Conservation (phyloP, 2,113 vertebrate species). For the Jacana jacana region DNA sequence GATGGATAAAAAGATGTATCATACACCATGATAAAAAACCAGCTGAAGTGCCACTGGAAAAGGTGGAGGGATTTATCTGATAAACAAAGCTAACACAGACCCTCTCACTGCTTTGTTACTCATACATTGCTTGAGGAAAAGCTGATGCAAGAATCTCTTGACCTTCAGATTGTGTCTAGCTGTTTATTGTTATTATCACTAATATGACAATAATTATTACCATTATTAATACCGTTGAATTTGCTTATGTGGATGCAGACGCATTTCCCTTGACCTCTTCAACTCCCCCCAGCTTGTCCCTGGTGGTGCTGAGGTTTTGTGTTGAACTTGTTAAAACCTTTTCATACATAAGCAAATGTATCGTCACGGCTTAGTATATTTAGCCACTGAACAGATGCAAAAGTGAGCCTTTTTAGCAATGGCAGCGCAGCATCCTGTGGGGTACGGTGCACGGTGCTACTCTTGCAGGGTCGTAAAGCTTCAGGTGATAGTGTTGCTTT, state of each 20-base stretch:
- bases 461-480: neutral
- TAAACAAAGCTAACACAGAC: neutral
- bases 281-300: neutral
- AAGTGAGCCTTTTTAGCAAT: neutral
- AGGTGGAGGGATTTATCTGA: neutral
- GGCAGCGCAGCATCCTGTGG: neutral
- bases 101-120: neutral
- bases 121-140: neutral
- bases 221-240: neutral
- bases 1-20: neutral
- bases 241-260: neutral
- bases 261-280: neutral
- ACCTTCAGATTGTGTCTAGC: neutral
- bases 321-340: neutral
- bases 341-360: rapidly evolving
- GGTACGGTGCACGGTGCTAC: neutral
- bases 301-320: rapidly evolving
- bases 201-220: neutral
- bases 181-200: neutral
- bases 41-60: neutral
- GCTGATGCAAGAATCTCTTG: neutral
- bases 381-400: neutral
- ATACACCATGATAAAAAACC: neutral
- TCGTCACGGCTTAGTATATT: neutral
- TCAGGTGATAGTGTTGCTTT: neutral